A percentile compares a stretch with the other conserved stretches of the same genome.
Evolutionary conservation across 2,888 invertebrate species (phyloP).

Genomic region (Adineta ricciae): DNA sequence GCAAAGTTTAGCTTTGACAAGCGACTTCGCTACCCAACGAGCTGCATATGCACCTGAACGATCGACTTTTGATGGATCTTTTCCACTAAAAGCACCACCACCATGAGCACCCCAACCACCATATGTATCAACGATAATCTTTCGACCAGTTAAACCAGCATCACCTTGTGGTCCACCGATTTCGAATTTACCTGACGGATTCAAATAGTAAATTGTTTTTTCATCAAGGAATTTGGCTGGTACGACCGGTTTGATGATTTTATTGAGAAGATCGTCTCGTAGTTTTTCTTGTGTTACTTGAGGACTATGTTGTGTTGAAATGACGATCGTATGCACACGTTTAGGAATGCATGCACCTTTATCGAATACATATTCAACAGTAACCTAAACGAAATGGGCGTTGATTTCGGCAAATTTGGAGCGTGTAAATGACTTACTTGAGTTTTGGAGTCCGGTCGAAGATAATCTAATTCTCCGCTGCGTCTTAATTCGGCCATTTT

Average conservation of each 20-base stretch:
- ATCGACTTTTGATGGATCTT: constrained; percentile 71
- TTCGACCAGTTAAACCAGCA: constrained; percentile 90
- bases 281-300: constrained; percentile 73
- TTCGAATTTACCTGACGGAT: constrained; percentile 90
- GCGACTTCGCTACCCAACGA: constrained; percentile 95
- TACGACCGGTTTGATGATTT: constrained; percentile 82
- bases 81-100: constrained; percentile 97
- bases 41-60: constrained; percentile 92
- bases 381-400: too few species aligned
- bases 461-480: constrained; percentile 46
- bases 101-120: constrained; percentile 99
- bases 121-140: constrained; percentile 98
- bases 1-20: constrained; percentile 86
- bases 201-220: constrained; percentile 84
- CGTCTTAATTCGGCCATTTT: constrained; percentile 47
- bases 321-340: constrained; percentile 93
- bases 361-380: constrained; percentile 81
- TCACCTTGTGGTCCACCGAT: constrained; percentile 87
- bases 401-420: too few species aligned
- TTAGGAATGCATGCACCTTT: constrained; percentile 85
- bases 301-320: constrained; percentile 92
- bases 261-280: constrained; percentile 72
- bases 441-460: constrained; percentile 49
- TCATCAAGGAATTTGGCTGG: constrained; percentile 80
- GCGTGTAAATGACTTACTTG: too few species aligned